Evolutionary conservation across 1,140 invertebrate species (phyloP).

Genomic region (Heliconius eleuchia): DNA sequence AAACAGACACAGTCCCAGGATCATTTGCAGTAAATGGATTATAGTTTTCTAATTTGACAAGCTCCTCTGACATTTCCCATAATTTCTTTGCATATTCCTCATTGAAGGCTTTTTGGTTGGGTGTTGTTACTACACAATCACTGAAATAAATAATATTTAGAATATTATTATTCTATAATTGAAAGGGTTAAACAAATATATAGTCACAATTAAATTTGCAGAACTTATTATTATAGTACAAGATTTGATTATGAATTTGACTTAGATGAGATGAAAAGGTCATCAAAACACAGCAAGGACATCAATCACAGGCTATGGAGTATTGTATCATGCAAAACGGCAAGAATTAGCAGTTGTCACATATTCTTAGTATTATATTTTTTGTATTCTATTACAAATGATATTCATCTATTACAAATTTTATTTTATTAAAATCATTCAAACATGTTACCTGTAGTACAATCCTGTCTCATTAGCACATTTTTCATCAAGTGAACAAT

Average conservation of each 20-base stretch:
- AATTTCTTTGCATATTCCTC: constrained; percentile 84
- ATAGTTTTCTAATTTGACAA: constrained; percentile 36
- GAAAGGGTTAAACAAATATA: no score
- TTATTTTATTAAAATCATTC: no score
- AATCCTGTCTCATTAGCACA: constrained; percentile 84
- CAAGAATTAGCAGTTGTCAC: no score
- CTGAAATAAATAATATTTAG: constrained; percentile 62
- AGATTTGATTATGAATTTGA: no score
- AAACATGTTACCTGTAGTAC: constrained; percentile 82
- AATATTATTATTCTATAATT: neutral
- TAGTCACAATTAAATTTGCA: no score
- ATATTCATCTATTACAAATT: no score
- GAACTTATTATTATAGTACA: no score
- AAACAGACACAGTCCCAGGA: neutral
- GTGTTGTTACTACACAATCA: constrained; percentile 81
- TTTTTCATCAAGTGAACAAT: constrained; percentile 88
- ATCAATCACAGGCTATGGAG: no score
- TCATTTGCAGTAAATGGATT: constrained; percentile 38
- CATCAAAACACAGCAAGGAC: no score
- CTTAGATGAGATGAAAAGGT: no score
- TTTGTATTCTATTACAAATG: no score
- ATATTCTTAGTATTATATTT: neutral
- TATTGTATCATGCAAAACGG: no score
- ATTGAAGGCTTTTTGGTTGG: constrained; percentile 76
- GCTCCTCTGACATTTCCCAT: constrained; percentile 86